These are phyloP conservation scores for Poecilia wingei DNA, from an alignment of 2,797 vertebrate genomes.

Conservation along the genomic window DNA sequence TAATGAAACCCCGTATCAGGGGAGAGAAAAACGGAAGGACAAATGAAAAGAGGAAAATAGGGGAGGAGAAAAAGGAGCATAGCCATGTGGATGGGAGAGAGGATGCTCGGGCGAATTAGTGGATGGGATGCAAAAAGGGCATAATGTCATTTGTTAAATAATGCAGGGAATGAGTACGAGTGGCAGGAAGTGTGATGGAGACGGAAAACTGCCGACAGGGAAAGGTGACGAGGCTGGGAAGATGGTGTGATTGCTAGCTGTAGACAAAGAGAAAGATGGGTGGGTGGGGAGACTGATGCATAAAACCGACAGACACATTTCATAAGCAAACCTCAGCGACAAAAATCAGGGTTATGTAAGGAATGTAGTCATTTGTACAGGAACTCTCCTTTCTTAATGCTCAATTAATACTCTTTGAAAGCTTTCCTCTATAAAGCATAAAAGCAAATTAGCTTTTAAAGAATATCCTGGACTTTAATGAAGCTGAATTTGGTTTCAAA, in stretches of 20 bases:
- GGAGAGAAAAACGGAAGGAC: slow-evolving; percentile 54
- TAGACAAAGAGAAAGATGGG: slow-evolving; percentile 47
- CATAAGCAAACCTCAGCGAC: neutral
- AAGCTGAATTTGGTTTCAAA: neutral
- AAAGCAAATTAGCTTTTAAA: neutral
- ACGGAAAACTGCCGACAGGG: slow-evolving; percentile 39
- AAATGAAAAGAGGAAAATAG: slow-evolving; percentile 21
- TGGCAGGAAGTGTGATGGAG: slow-evolving; percentile 60
- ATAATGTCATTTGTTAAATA: slow-evolving; percentile 74
- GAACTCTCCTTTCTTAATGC: neutral
- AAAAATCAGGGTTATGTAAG: neutral
- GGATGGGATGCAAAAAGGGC: slow-evolving; percentile 49
- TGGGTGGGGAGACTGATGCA: slow-evolving; percentile 35
- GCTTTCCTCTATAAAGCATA: neutral
- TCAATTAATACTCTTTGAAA: neutral
- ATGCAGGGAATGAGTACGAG: slow-evolving; percentile 50
- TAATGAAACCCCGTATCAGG: slow-evolving; percentile 61
- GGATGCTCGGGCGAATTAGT: slow-evolving; percentile 34
- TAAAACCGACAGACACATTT: slow-evolving; percentile 44
- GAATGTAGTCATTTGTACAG: neutral
- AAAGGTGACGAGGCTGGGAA: slow-evolving; percentile 61
- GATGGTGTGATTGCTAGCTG: slow-evolving; percentile 66
- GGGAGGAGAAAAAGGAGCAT: slow-evolving; percentile 23
- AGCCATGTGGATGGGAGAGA: slow-evolving; percentile 28
- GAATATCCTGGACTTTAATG: neutral